These are phyloP conservation scores for Panthera leo DNA, from an alignment of 2,113 vertebrate species.

Conservation along the genomic window DNA sequence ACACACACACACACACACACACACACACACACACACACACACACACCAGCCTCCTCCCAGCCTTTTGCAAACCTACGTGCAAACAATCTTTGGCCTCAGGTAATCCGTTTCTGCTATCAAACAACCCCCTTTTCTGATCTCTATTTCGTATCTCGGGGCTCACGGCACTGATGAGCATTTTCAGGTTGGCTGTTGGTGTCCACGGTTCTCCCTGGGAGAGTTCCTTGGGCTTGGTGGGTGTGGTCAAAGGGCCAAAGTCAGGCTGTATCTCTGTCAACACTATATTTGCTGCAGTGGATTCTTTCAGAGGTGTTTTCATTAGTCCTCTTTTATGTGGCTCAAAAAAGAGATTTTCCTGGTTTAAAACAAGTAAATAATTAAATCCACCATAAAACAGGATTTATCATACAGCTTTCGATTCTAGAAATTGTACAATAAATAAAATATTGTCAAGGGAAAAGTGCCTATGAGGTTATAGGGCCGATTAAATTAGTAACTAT, in stretches of 20 bases:
- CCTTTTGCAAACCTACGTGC: constrained; percentile 84
- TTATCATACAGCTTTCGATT: constrained; percentile 4
- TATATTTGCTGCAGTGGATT: constrained; percentile 65
- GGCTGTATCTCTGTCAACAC: constrained; percentile 77
- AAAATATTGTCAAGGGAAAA: neutral
- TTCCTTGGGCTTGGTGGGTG: constrained; percentile 91
- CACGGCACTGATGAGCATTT: constrained; percentile 96
- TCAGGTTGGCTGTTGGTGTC: constrained; percentile 97
- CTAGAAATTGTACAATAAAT: neutral
- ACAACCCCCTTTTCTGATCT: constrained; percentile 87
- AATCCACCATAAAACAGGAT: neutral
- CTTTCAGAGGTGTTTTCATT: constrained; percentile 85
- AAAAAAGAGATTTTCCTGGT: constrained; percentile 86
- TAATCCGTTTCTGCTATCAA: constrained; percentile 79
- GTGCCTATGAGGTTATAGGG: neutral
- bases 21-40: neutral
- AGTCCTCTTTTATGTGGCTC: constrained; percentile 76
- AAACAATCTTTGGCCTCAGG: constrained; percentile 83
- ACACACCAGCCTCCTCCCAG: neutral
- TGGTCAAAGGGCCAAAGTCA: constrained; percentile 88
- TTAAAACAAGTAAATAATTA: constrained; percentile 55
- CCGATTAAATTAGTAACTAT: neutral
- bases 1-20: neutral
- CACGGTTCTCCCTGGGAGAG: constrained; percentile 90
- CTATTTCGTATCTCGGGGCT: constrained; percentile 96